Base-by-base conservation (phyloP, 2,113 vertebrate genomes). In the Mesocricetus auratus region DNA sequence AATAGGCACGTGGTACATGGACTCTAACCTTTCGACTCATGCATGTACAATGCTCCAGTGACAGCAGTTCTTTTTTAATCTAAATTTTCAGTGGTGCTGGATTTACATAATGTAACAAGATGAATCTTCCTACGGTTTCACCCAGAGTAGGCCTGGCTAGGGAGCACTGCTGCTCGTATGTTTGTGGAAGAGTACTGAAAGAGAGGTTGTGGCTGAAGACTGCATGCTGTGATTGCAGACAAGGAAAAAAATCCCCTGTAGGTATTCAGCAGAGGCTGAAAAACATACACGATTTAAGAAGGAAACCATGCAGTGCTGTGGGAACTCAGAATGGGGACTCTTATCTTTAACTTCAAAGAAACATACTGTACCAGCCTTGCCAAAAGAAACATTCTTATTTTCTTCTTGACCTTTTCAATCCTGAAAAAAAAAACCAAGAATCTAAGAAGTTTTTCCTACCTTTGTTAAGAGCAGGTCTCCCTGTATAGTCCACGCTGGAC, bases 311-410 rank as follows among this genome's bases (percentile, higher is more conserved):
- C 21, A 31, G 22, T 22, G 5, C 47, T 56, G 8, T 64, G 1
- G 62, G 42, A 86, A 83, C 74, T 10, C 47, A 66, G 53, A 95
- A 83, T 89, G 12, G 11, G 75, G 45, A 19, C 12, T 81, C 8
- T 97, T 91, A 60, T 36, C 26, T 78, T 95, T 94, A 17, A 79
- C 74, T 91, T 95, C 5, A 91, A 91, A 22, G 42, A 94, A 68
- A 92, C 42, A 79, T 86, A 81, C 31, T 96, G 3, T 42, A 68
- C 73, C 1, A 33, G 31, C 21, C 24, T 87, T 60, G 78, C 26
- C 22, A 50, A 17, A 64, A 95, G 89, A 94, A 15, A 89, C n/a
- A 89, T 68, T 85, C 12, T 15, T 91, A 8, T 91, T 88, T 93
- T 95, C 77, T 22, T 87, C 50, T 56, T 87, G 12, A 53, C 42